A percentile compares a stretch with the other conserved stretches of the same genome.
Evolutionary conservation across 2,797 vertebrate species (phyloP).

Genomic region (Pyrocephalus nanus): DNA sequence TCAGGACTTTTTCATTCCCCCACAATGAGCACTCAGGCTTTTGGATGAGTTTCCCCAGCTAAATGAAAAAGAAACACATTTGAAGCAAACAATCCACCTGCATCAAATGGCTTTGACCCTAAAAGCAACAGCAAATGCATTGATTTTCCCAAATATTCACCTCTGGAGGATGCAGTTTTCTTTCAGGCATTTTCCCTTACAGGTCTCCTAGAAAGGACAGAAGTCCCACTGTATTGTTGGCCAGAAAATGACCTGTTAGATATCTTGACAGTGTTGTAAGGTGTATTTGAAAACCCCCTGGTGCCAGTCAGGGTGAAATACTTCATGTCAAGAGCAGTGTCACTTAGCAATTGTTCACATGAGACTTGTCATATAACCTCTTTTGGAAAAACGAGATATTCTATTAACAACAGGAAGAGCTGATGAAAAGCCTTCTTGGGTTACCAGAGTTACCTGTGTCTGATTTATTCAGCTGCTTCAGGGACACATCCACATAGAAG

Average conservation of each 20-base stretch:
- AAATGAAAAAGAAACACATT: neutral
- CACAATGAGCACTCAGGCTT: neutral
- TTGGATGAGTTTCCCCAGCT: neutral
- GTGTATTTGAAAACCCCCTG: conserved; percentile 28
- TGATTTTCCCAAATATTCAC: neutral
- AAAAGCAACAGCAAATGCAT: neutral
- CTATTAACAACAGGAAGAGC: conserved; percentile 39
- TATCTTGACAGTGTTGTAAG: neutral
- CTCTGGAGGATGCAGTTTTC: conserved; percentile 5
- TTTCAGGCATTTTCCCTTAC: neutral
- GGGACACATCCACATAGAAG: neutral
- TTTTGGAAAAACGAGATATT: conserved; percentile 33
- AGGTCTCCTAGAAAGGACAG: neutral
- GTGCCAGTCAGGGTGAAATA: conserved; percentile 41
- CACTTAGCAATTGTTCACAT: conserved; percentile 50
- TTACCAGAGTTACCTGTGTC: conserved; percentile 33
- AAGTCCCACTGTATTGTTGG: neutral
- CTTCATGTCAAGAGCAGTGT: conserved; percentile 38
- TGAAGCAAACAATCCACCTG: neutral
- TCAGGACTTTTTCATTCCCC: neutral
- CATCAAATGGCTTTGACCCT: conserved; percentile 2
- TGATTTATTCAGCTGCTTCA: conserved; percentile 14
- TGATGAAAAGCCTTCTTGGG: conserved; percentile 49
- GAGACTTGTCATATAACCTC: conserved; percentile 8
- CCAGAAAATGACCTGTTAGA: conserved; percentile 27